Evolutionary conservation across 2,113 vertebrate genomes (phyloP).

Genomic region (Mesembrinibis cayennensis): DNA sequence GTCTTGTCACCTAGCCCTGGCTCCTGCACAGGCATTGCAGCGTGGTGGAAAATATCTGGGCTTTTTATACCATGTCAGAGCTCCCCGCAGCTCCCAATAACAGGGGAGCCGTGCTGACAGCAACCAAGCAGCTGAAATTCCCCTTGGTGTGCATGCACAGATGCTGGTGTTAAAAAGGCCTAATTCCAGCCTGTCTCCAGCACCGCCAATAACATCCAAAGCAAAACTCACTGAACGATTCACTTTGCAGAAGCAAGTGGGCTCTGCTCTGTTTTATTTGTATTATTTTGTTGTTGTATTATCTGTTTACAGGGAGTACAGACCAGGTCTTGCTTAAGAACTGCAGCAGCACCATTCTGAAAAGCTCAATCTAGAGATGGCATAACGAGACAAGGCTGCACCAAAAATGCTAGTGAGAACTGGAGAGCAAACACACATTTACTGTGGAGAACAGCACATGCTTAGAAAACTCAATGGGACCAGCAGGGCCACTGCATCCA

Average conservation of each 20-base stretch:
- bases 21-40: background rate
- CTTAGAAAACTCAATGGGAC: background rate
- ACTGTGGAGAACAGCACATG: background rate
- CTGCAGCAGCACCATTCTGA: background rate
- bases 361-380: background rate
- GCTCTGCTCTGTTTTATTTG: background rate
- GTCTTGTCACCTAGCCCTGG: background rate
- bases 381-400: fast-evolving
- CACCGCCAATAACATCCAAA: background rate
- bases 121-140: fast-evolving
- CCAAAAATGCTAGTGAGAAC: background rate
- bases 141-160: fast-evolving
- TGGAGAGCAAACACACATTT: background rate
- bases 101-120: background rate
- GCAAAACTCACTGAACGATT: background rate
- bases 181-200: background rate
- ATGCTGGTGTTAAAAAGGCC: background rate
- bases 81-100: background rate
- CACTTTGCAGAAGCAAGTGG: background rate
- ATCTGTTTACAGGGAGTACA: background rate
- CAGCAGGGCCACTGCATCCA: background rate
- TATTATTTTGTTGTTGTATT: background rate
- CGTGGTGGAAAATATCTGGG: background rate
- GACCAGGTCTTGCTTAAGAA: background rate
- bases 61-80: background rate